Conservation (phyloP, 2,797 vertebrate genomes). For the Lepilemur ruficaudatus region DNA sequence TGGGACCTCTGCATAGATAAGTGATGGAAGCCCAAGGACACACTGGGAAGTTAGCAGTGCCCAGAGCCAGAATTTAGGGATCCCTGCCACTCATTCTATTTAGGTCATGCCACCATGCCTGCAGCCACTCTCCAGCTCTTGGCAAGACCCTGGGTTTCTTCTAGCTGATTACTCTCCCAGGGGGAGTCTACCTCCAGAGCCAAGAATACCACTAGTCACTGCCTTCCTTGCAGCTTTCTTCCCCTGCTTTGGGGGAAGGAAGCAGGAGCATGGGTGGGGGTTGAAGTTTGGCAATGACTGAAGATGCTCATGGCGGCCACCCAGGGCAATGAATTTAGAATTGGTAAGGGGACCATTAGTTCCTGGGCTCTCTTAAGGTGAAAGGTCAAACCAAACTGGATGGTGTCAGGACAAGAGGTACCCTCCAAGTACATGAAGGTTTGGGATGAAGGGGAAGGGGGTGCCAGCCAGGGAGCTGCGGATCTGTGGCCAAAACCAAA, state of each 20-base stretch:
- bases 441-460: neutral
- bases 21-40: neutral
- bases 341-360: neutral
- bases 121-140: neutral
- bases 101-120: neutral
- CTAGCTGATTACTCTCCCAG: conserved; percentile 2
- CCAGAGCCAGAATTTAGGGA: neutral
- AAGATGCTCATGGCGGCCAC: neutral
- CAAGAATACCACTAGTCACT: neutral
- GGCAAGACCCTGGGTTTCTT: conserved; percentile 26
- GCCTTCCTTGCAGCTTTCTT: neutral
- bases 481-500: neutral
- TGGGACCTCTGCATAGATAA: neutral
- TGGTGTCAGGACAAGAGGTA: neutral
- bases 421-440: neutral
- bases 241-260: neutral
- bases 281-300: neutral
- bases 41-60: neutral
- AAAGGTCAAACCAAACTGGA: conserved; percentile 1
- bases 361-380: neutral
- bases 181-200: neutral
- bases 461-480: neutral
- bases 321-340: neutral
- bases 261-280: neutral
- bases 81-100: neutral